phyloP scores from a whole-genome alignment of 2,113 vertebrate species.

The Oplegnathus fasciatus region DNA sequence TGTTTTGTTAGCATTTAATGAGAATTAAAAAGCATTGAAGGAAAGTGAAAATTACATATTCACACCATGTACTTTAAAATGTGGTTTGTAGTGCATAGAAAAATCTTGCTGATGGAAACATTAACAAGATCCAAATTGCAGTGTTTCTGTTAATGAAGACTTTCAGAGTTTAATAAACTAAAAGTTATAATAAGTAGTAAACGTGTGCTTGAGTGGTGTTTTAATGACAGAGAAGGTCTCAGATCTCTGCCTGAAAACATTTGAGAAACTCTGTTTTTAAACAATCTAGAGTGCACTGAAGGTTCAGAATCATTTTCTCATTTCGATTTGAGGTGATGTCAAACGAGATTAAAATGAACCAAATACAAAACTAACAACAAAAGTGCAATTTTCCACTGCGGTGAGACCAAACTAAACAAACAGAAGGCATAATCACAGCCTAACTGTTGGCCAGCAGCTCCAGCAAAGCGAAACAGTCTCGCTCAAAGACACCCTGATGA shows the following conservation, averaged over 20 bases:
- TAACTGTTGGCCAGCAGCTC: background rate
- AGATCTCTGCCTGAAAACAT: background rate
- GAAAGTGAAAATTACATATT: background rate
- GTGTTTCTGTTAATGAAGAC: background rate
- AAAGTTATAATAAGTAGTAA: background rate
- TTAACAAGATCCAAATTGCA: background rate
- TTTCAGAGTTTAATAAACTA: background rate
- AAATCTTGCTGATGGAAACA: background rate
- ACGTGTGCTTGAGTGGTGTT: background rate
- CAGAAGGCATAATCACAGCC: background rate
- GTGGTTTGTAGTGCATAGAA: background rate
- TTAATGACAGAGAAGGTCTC: background rate
- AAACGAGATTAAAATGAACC: background rate
- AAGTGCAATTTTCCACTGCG: background rate
- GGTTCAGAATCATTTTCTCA: background rate
- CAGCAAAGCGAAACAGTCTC: background rate
- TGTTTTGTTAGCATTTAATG: background rate
- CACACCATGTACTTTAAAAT: background rate
- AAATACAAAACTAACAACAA: background rate
- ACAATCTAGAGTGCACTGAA: background rate
- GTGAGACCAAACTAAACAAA: slow-evolving; percentile 18
- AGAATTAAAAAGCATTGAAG: background rate
- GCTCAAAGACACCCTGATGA: slow-evolving; percentile 15
- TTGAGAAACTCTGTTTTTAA: background rate
- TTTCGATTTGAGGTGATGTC: background rate